Percentiles rank a stretch among this genome's conserved stretches.
phyloP scores from a whole-genome alignment of 1,140 invertebrate genomes.

The Dinoponera quadriceps region DNA sequence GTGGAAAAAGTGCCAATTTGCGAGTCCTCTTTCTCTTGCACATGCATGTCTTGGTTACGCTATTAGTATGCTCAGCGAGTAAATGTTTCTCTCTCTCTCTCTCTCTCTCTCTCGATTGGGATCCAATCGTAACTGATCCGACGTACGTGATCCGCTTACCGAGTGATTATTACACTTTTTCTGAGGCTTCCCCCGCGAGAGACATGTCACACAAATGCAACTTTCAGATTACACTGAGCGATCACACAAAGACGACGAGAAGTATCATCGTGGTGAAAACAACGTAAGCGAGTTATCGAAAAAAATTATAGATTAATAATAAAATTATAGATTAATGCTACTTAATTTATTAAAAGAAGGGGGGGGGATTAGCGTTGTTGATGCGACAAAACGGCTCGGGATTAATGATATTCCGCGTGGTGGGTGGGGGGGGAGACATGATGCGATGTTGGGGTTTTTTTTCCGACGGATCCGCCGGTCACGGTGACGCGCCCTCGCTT shows the following conservation, averaged over 20 bases:
- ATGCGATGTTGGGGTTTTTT: slow-evolving; percentile 11
- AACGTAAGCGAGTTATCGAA: slow-evolving; percentile 39
- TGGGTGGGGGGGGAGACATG: background rate
- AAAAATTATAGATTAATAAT: slow-evolving; percentile 54
- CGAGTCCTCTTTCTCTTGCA: slow-evolving; percentile 13
- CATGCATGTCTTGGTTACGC: slow-evolving; percentile 28
- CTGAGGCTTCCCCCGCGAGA: background rate
- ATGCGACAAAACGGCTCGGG: slow-evolving; percentile 53
- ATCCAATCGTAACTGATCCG: background rate
- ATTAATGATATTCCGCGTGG: slow-evolving; percentile 48
- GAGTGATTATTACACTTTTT: background rate
- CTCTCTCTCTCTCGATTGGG: background rate
- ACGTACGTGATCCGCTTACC: background rate
- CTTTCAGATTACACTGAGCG: background rate
- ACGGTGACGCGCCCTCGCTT: slow-evolving; percentile 10
- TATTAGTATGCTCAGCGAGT: slow-evolving; percentile 37
- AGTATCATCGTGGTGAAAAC: slow-evolving; percentile 3
- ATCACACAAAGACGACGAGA: background rate
- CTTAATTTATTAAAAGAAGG: slow-evolving; percentile 55
- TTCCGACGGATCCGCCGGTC: slow-evolving; percentile 24
- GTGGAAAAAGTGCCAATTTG: slow-evolving; percentile 30
- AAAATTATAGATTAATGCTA: slow-evolving; percentile 61
- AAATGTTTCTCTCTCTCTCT: slow-evolving; percentile 16
- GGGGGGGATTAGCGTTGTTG: slow-evolving; percentile 51
- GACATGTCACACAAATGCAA: background rate